These are phyloP conservation scores for Microcebus jonahi DNA, from an alignment of 2,113 vertebrate species.

Conservation along the genomic window DNA sequence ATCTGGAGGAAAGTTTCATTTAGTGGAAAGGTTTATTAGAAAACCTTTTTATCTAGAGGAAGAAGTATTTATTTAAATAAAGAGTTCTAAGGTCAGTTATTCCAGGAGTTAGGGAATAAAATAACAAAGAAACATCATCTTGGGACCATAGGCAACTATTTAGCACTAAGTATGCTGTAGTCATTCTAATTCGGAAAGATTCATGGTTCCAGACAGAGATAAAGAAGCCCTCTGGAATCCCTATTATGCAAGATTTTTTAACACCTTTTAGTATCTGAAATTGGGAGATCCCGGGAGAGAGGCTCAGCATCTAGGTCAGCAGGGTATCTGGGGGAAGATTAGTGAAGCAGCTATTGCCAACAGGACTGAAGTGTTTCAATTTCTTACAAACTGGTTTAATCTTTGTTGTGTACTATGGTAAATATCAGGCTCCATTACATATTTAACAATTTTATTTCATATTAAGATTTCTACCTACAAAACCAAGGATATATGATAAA, in stretches of 20 bases:
- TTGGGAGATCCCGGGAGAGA: neutral
- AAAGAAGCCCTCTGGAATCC: neutral
- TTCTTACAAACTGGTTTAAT: neutral
- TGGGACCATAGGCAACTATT: neutral
- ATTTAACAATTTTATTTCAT: neutral
- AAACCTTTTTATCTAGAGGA: neutral
- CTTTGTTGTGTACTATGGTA: neutral
- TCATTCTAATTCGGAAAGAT: neutral
- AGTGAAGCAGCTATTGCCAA: neutral
- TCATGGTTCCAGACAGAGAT: neutral
- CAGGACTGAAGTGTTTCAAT: neutral
- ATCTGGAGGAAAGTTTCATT: neutral
- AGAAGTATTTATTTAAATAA: neutral
- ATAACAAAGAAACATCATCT: neutral
- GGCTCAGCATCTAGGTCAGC: neutral
- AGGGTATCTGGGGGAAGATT: too few species aligned
- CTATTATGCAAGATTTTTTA: neutral
- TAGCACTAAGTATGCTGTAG: neutral
- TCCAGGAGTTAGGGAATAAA: neutral
- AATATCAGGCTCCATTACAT: accelerated
- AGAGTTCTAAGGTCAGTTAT: neutral
- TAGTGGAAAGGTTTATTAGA: neutral
- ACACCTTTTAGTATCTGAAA: neutral
- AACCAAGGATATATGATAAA: neutral
- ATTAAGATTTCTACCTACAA: neutral